phyloP scores from a whole-genome alignment of 1,140 invertebrate species.

The roundworm (Caenorhabditis elegans) region DNA sequence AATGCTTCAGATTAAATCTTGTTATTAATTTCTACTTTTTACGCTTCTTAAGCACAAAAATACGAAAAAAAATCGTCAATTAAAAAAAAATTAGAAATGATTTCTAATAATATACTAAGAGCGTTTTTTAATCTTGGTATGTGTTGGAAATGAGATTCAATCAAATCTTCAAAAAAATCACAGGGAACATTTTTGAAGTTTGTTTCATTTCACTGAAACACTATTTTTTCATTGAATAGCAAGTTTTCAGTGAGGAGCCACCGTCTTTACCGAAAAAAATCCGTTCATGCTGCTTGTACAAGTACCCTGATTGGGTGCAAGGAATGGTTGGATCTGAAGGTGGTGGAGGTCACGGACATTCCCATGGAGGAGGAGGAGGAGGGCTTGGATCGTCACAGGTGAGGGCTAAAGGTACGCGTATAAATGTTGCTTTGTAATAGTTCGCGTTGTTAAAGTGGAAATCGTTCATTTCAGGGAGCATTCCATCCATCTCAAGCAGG shows the following conservation, averaged over 20 bases:
- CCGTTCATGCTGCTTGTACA: slow-evolving; percentile 59
- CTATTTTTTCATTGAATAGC: no score
- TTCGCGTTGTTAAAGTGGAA: background rate
- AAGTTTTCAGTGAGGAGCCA: slow-evolving; percentile 52
- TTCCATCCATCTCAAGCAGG: slow-evolving; percentile 17
- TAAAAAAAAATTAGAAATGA: no score
- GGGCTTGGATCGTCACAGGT: slow-evolving; percentile 36
- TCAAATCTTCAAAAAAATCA: no score
- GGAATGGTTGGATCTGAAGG: slow-evolving; percentile 48
- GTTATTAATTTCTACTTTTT: no score
- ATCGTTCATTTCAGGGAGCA: background rate
- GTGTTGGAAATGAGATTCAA: no score
- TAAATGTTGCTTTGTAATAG: background rate
- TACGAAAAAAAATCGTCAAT: no score
- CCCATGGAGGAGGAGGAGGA: slow-evolving; percentile 12
- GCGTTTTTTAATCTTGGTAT: no score
- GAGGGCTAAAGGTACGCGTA: slow-evolving; percentile 41
- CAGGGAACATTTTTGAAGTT: no score
- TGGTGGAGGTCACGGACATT: slow-evolving; percentile 28
- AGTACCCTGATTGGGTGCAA: slow-evolving; percentile 61
- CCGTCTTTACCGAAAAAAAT: slow-evolving; percentile 55
- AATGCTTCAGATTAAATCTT: no score
- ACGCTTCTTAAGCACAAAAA: no score
- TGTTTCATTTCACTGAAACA: no score
- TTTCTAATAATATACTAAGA: no score